Base-by-base conservation (phyloP, 2,888 invertebrate genomes). In the Cactoblastis cactorum region DNA sequence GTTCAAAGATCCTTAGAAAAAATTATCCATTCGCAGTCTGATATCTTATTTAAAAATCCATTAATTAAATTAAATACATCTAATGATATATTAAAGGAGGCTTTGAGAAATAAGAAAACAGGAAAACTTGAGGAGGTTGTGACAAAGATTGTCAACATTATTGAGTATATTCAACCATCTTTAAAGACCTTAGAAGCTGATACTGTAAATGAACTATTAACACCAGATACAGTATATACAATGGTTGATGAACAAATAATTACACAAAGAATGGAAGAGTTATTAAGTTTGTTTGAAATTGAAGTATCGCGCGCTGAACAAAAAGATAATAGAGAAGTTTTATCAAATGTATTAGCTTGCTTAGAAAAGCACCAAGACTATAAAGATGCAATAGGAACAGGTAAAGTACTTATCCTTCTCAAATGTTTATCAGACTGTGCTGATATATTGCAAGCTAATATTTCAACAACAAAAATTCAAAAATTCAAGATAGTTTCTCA, bases 401-500 rank as follows among this genome's bases (percentile, higher is more conserved):
- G 80, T 1, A 82, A 81, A 60, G 68, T 62, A 1, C 63, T 87
- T 14, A 80, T 88, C 28, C 50, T 84, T 48, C 52, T 84, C 0
- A 82, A 85, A 68, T 83, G 80, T 63, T 57, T 88, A 19, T 72
- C 80, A 45, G 83, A 85, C 56, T 86, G 84, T 60, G 69, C 69
- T 3, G 69, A 74, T 51, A 64, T 83, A 15, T 52, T 87, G 37
- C 71, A 73, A 60, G 63, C 72, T 52, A 62, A 58, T 18, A 45
- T 69, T 45, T 49, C 63, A 17, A 56, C 61, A 49, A 55, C 56
- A 1, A 62, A 63, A 50, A 24, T 52, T 3, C 53, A 55, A 14
- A 58, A 61, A 55, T 49, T 59, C 15, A 58, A 35, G 51, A 35
- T 66, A 52, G 52, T 74, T 53, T 70, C 71, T 24, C 61, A 62